Percentiles rank a stretch among this genome's conserved stretches.
Conservation (phyloP, 2,113 vertebrate species). For the Sebastes schlegelii region DNA sequence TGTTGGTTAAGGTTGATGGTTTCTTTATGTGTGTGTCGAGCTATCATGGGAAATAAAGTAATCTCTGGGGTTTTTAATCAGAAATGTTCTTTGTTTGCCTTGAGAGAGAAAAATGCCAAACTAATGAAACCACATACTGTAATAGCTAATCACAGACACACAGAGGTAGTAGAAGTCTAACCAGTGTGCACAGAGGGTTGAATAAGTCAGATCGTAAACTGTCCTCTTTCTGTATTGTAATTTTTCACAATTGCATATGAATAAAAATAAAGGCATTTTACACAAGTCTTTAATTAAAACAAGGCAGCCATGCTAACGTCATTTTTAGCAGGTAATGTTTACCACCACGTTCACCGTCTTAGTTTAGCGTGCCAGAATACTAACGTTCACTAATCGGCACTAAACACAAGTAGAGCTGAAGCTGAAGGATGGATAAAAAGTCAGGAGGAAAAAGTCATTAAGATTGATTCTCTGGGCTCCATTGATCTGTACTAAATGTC, state of each 20-base stretch:
- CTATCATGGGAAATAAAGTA: constrained; percentile 66
- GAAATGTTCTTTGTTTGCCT: constrained; percentile 19
- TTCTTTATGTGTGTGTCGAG: constrained; percentile 52
- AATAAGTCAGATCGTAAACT: not conserved
- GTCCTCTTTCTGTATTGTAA: not conserved
- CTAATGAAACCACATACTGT: not conserved
- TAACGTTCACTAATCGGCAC: not conserved
- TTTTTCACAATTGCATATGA: not conserved
- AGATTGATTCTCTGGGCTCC: not conserved
- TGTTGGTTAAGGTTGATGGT: constrained; percentile 38
- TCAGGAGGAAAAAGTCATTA: not conserved
- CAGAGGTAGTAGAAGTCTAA: not conserved
- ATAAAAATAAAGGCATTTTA: not conserved
- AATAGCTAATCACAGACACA: not conserved
- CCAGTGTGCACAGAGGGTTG: not conserved
- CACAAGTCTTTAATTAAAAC: not conserved
- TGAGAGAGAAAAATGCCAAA: not conserved
- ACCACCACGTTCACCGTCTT: not conserved
- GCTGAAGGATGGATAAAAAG: not conserved
- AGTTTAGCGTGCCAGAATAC: not conserved
- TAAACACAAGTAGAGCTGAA: not conserved
- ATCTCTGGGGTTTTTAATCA: constrained; percentile 72
- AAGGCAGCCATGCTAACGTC: not conserved
- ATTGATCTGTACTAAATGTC: not conserved
- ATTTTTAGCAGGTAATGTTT: not conserved